These are phyloP conservation scores for Akabosia matsudoensis DNA, from an alignment of 1,140 invertebrate species.

Conservation along the genomic window DNA sequence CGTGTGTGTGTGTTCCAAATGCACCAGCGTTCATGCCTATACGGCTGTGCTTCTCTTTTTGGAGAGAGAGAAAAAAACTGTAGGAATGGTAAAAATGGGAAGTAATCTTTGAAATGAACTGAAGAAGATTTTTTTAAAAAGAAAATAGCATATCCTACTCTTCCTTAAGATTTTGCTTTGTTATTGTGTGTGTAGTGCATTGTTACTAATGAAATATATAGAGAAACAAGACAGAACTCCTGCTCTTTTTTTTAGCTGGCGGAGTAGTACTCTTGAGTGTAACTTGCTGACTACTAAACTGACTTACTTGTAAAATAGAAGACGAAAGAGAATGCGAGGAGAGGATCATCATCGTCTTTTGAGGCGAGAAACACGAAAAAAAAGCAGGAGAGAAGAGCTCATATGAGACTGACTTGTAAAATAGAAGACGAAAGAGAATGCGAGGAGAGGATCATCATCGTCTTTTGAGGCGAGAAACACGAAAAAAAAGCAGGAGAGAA, in stretches of 20 bases:
- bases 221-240: no score
- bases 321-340: not conserved
- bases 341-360: not conserved
- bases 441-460: not conserved
- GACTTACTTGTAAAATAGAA: no score
- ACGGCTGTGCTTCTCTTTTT: not conserved
- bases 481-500: not conserved
- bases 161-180: not conserved
- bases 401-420: not conserved
- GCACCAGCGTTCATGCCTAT: no score
- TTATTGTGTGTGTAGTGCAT: conserved; percentile 5
- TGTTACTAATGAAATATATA: not conserved
- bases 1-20: not conserved
- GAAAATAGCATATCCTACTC: not conserved
- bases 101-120: conserved; percentile 21
- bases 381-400: not conserved
- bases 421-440: no score
- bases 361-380: no score
- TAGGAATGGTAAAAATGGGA: conserved; percentile 21
- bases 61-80: not conserved
- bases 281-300: not conserved
- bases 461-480: no score
- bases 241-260: no score
- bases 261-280: not conserved
- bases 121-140: conserved; percentile 14